Base-by-base conservation (phyloP, 2,888 invertebrate genomes). In the Hedychridium roseum region DNA sequence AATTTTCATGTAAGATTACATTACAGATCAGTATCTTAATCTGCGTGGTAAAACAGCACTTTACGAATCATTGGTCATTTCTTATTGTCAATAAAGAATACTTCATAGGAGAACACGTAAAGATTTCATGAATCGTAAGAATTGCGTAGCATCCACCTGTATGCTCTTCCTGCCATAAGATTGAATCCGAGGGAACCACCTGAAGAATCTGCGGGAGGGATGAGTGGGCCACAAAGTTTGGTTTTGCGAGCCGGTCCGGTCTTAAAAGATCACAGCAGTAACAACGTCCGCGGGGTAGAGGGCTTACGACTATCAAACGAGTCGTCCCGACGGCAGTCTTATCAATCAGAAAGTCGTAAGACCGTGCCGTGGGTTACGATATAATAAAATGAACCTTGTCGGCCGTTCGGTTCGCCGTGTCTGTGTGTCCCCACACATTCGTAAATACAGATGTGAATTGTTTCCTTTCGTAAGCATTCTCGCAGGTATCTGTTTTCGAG, bases 311-410 rank as follows among this genome's bases (percentile, higher is more conserved):
- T 15, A 32, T 3, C 11, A 12, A 15, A 16, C 16, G 15, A 26
- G 12, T 51, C 42, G 50, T 51, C 50, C 32, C 39, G 43, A n/a
- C 49, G 50, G 44, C 55, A 57, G 54, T 60, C 57, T 60, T 65
- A 70, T 70, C 68, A 68, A 70, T 70, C 68, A 64, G 57, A 68
- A 66, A 64, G 60, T 57, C 64, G 54, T 61, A 63, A 62, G 64
- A 56, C 52, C 39, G 26, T 39, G 51, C 32, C 55, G 43, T 48
- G 50, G 55, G 65, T 73, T 72, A 73, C 66, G 73, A 70, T 66
- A 70, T 61, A 66, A 71, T 76, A 74, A 76, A 76, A 68, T 59
- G 59, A 61, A 59, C 57, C 37, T 18, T 9, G 27, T 28, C 37
- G 27, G 35, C 32, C 20, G 34, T 34, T 11, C 17, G 26, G 14